phyloP scores from a whole-genome alignment of 2,797 vertebrate genomes.

The Phataginus tricuspis region DNA sequence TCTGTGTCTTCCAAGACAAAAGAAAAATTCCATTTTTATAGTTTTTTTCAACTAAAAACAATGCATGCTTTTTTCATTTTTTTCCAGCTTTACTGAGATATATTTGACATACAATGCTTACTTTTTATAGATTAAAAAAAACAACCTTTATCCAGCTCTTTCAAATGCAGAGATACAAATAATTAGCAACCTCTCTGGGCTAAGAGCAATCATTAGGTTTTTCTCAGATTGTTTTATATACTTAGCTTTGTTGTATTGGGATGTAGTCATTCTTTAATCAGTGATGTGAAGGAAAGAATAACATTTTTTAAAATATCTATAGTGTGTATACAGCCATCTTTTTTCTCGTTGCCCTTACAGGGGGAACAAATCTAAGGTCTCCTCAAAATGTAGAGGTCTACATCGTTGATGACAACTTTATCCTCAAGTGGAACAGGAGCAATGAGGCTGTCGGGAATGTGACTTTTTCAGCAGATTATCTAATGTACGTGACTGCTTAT shows the following conservation, averaged over 20 bases:
- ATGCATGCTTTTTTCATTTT: not conserved
- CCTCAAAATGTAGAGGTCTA: conserved; percentile 62
- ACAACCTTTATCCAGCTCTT: not conserved
- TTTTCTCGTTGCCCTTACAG: conserved; percentile 57
- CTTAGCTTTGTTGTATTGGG: not conserved
- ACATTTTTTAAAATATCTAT: not conserved
- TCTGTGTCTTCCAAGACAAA: not conserved
- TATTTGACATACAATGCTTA: not conserved
- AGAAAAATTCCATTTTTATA: not conserved
- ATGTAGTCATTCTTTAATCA: not conserved
- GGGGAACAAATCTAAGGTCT: conserved; percentile 33
- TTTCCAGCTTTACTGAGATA: not conserved
- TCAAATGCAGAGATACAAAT: not conserved
- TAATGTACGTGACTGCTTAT: conserved; percentile 61
- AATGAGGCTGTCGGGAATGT: not conserved
- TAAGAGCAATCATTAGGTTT: not conserved
- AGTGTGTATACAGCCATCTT: not conserved
- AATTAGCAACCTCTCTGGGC: not conserved
- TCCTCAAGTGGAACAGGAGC: conserved; percentile 73
- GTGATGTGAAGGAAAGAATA: not conserved
- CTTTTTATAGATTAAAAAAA: not conserved
- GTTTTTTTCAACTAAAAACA: not conserved
- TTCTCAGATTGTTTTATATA: not conserved
- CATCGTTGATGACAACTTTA: conserved; percentile 78
- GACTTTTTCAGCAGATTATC: conserved; percentile 79